Evolutionary conservation across 2,888 invertebrate species (phyloP).

Genomic region (Brachypalpus laphriformis): DNA sequence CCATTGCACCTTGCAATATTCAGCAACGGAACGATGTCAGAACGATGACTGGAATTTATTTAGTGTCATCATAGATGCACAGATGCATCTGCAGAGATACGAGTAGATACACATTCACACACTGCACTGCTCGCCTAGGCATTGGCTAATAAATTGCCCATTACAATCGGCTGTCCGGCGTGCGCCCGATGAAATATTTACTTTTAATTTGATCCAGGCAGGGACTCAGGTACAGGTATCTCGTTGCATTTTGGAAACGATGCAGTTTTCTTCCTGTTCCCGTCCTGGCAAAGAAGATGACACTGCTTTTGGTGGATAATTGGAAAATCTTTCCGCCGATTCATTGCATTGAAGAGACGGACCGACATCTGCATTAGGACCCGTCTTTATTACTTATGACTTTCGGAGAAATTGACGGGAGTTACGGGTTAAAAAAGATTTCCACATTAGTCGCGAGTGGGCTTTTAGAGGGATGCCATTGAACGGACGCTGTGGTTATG

Average conservation of each 20-base stretch:
- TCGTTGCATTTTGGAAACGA: conserved; percentile 34
- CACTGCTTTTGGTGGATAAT: conserved; percentile 44
- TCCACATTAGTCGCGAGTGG: background rate
- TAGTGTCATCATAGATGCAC: conserved; percentile 72
- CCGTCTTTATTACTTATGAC: conserved; percentile 59
- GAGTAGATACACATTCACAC: background rate
- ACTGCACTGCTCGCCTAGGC: conserved; percentile 36
- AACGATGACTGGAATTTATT: conserved; percentile 69
- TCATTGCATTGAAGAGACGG: conserved; percentile 29
- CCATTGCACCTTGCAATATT: conserved; percentile 61
- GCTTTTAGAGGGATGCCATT: background rate
- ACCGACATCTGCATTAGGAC: conserved; percentile 59
- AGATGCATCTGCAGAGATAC: conserved; percentile 49
- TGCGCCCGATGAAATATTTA: conserved; percentile 68
- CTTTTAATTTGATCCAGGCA: conserved; percentile 71
- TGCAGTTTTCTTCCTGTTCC: conserved; percentile 61
- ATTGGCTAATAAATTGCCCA: conserved; percentile 69
- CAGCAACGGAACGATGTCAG: conserved; percentile 55
- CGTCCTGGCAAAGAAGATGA: conserved; percentile 19
- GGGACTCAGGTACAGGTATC: background rate
- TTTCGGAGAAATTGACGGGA: conserved; percentile 39
- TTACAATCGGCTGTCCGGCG: conserved; percentile 68
- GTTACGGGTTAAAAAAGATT: conserved; percentile 14
- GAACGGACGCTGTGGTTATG: background rate
- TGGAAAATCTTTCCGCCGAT: conserved; percentile 52